Evolutionary conservation across 2,888 invertebrate genomes (phyloP).

Genomic region (Drosophila austrosaltans): DNA sequence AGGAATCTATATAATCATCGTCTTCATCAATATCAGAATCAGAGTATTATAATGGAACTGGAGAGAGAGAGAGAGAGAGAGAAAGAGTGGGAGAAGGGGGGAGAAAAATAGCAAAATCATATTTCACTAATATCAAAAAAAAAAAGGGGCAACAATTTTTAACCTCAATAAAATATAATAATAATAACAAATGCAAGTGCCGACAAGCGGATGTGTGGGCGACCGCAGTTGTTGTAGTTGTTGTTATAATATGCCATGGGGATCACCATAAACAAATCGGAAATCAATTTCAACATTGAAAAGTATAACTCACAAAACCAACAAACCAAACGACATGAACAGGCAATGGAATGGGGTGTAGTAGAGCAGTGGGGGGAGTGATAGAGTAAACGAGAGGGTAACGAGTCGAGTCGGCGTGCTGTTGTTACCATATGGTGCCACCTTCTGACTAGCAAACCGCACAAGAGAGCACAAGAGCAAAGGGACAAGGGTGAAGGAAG

Average conservation of each 20-base stretch:
- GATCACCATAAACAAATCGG: constrained; percentile 57
- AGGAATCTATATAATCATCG: constrained; percentile 5
- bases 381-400: constrained; percentile 36
- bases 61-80: not conserved
- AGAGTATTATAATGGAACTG: not conserved
- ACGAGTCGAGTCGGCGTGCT: constrained; percentile 17
- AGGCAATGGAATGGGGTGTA: constrained; percentile 2
- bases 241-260: constrained; percentile 43
- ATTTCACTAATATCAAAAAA: constrained; percentile 60
- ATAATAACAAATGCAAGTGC: constrained; percentile 47
- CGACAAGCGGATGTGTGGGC: constrained; percentile 59
- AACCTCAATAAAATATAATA: constrained; percentile 10
- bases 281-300: constrained; percentile 72
- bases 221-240: constrained; percentile 45
- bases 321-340: constrained; percentile 24
- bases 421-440: constrained; percentile 74
- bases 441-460: constrained; percentile 49
- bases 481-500: constrained; percentile 8
- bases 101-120: constrained; percentile 58
- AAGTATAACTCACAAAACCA: constrained; percentile 60
- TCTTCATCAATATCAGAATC: not conserved
- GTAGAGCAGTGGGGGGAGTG: not conserved
- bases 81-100: not conserved
- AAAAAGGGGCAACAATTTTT: not conserved
- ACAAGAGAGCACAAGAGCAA: not conserved